Conservation (phyloP, 2,113 vertebrate species). For the Physeter macrocephalus region DNA sequence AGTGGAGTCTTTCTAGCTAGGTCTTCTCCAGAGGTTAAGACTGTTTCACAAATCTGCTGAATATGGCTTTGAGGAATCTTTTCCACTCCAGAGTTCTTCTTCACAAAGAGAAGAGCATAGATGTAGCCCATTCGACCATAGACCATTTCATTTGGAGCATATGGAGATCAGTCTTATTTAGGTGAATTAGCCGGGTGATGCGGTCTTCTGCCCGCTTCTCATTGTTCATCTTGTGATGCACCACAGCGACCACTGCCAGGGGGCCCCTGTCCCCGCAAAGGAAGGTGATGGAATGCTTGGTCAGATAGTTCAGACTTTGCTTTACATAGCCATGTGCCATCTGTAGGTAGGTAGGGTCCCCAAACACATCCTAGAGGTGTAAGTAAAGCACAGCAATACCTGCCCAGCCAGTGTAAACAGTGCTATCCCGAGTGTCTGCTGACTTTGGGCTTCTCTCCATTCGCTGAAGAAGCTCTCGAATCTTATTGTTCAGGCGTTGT, state of each 20-base stretch:
- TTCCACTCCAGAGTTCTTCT: slow-evolving; percentile 91
- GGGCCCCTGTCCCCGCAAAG: slow-evolving; percentile 93
- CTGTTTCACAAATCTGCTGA: slow-evolving; percentile 90
- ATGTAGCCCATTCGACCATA: slow-evolving; percentile 94
- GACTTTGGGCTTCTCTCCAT: slow-evolving; percentile 92
- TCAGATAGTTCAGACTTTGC: slow-evolving; percentile 87
- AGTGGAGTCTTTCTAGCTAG: slow-evolving; percentile 90
- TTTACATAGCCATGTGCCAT: slow-evolving; percentile 85
- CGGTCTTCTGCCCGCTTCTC: slow-evolving; percentile 89
- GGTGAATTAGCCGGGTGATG: slow-evolving; percentile 89
- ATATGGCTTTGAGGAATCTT: slow-evolving; percentile 90
- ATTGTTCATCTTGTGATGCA: slow-evolving; percentile 87
- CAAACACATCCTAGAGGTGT: slow-evolving; percentile 89
- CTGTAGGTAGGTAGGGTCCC: slow-evolving; percentile 87
- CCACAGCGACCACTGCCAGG: slow-evolving; percentile 88
- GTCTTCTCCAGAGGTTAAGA: slow-evolving; percentile 89
- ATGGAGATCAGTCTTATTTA: slow-evolving; percentile 81
- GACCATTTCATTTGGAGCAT: slow-evolving; percentile 90
- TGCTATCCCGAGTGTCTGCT: slow-evolving; percentile 90
- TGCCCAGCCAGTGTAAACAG: slow-evolving; percentile 93
- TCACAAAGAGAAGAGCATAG: slow-evolving; percentile 91
- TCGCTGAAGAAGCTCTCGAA: slow-evolving; percentile 89
- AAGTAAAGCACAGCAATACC: slow-evolving; percentile 95
- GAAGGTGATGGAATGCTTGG: slow-evolving; percentile 90
- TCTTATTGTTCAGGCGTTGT: slow-evolving; percentile 86